Evolutionary conservation across 2,888 invertebrate genomes (phyloP), one percentile per base, ranked within the genome.

Genomic region (Colostygia pectinataria): DNA sequence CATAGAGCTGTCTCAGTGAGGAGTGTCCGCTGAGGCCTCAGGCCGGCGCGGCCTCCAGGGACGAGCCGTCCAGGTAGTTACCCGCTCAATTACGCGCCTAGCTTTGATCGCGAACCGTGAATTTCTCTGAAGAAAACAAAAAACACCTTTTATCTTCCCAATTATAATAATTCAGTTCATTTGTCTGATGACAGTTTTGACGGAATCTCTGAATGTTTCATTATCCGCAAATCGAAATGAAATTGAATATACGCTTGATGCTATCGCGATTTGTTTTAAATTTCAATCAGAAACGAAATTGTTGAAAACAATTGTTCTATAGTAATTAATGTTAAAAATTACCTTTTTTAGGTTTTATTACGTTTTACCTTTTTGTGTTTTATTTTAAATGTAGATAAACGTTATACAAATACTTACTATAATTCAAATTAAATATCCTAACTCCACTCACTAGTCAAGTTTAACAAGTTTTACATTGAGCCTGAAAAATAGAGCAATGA

Each of bases 101-200:
- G 29, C 46, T 41, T 53, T 53, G 51, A 57, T 53, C 50, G 33
- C 45, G 7, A 28, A 12, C 20, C 43, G 33, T 32, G 40, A 42
- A 46, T 47, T 45, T 33, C 50, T 58, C 55, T 57, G 41, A 52
- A 53, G 33, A 52, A 56, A 59, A 55, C 43, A 56, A 56, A 43
- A 55, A 54, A 63, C 38, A 50, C 52, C 38, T 57, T 53, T 59
- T 50, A 34, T 39, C 55, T 41, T 31, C 38, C 54, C 64, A 65
- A 68, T 68, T 71, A 67, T 63, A 69, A 62, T 56, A 53, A 60
- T 52, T 59, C 61, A 57, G 45, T 62, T 57, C 57, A 65, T 65
- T 65, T 60, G 54, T 31, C 36, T 10, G 20, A 41, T 13, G 42
- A 32, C 42, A 42, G 36, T 27, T 40, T 18, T 31, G 29, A 41